Conservation (phyloP, 2,113 vertebrate species). For the Notothenia rossii region DNA sequence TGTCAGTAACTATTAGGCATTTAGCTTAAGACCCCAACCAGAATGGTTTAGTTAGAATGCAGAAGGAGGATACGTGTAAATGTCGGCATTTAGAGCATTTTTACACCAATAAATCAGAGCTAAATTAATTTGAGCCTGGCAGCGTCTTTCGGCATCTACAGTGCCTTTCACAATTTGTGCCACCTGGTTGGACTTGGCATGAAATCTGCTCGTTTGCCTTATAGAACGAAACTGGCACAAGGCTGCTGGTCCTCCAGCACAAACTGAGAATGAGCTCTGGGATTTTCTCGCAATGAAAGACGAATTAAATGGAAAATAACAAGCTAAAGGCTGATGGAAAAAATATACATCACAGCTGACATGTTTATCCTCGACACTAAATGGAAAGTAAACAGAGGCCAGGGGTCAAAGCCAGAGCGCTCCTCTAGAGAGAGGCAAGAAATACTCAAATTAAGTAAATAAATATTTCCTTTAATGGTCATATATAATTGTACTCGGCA, state of each 20-base stretch:
- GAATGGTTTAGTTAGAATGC: constrained; percentile 35
- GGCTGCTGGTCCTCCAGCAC: constrained; percentile 33
- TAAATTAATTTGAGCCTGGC: constrained; percentile 51
- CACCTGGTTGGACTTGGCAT: constrained; percentile 72
- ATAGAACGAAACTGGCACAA: constrained; percentile 44
- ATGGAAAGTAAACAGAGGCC: constrained; percentile 52
- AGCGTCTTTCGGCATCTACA: constrained; percentile 26
- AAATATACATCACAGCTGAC: constrained; percentile 48
- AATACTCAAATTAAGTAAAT: constrained; percentile 23
- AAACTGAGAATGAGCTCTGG: neutral
- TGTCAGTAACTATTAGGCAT: constrained; percentile 50
- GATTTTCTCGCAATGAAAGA: constrained; percentile 32
- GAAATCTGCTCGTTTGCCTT: constrained; percentile 37
- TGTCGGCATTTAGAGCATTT: constrained; percentile 32
- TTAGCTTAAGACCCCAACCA: constrained; percentile 20
- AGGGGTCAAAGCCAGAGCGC: constrained; percentile 39
- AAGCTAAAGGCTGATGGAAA: constrained; percentile 28
- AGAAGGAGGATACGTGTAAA: constrained; percentile 31
- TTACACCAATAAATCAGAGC: constrained; percentile 31
- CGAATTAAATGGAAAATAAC: constrained; percentile 23
- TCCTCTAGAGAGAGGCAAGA: constrained; percentile 14
- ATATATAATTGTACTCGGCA: neutral
- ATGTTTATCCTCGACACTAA: constrained; percentile 40
- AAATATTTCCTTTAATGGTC: constrained; percentile 44
- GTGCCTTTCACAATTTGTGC: constrained; percentile 48